These are phyloP conservation scores for Capromys pilorides DNA, from an alignment of 2,797 vertebrate genomes.

Conservation along the genomic window DNA sequence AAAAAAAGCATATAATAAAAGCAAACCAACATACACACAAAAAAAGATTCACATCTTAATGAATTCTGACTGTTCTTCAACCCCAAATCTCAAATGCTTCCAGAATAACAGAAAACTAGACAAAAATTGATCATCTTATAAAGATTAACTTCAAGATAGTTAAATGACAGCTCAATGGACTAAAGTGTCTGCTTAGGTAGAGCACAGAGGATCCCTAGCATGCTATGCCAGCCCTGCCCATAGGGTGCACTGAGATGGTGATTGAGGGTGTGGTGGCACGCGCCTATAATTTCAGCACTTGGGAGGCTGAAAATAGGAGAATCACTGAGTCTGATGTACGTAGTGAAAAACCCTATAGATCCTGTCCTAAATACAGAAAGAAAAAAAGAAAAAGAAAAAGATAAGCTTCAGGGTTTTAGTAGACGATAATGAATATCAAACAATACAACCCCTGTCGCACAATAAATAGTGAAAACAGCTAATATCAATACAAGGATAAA, in stretches of 20 bases:
- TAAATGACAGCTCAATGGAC: no score
- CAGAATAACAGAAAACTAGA: constrained; percentile 19
- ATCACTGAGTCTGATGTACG: no score
- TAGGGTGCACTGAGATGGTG: no score
- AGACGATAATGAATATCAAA: not conserved
- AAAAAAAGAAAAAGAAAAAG: not conserved
- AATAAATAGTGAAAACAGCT: not conserved
- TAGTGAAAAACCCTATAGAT: no score
- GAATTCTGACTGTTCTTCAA: not conserved
- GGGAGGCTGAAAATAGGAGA: no score
- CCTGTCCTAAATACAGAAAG: no score
- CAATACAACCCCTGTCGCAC: not conserved
- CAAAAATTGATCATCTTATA: constrained; percentile 1
- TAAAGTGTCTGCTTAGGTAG: no score
- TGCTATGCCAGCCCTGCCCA: no score
- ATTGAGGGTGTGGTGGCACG: no score
- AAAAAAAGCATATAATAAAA: not conserved
- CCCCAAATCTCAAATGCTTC: not conserved
- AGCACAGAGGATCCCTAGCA: no score
- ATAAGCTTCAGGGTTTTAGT: not conserved
- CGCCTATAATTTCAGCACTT: no score
- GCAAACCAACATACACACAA: not conserved
- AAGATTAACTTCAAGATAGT: not conserved
- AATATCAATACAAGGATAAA: not conserved
- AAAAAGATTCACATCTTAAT: not conserved